Evolutionary conservation across 2,797 vertebrate genomes (phyloP).

Genomic region (Catostomus latipinnis): DNA sequence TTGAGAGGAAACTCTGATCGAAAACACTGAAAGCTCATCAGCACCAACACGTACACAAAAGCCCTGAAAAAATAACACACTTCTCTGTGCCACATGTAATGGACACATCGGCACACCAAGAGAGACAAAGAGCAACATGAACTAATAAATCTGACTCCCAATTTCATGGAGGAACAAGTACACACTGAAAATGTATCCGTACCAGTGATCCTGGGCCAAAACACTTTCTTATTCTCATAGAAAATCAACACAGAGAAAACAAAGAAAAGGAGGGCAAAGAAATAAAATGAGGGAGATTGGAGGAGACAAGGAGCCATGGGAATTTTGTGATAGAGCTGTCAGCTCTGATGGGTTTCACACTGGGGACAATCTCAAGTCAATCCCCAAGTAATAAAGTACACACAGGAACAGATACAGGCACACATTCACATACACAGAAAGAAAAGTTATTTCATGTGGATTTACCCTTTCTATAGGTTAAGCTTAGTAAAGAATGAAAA

Average conservation of each 20-base stretch:
- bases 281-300: constrained; percentile 39
- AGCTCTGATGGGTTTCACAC: constrained; percentile 71
- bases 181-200: constrained; percentile 44
- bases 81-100: constrained; percentile 11
- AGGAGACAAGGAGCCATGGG: constrained; percentile 62
- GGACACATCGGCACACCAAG: constrained; percentile 7
- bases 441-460: constrained; percentile 8
- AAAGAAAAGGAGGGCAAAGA: constrained; percentile 22
- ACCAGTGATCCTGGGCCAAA: constrained; percentile 23
- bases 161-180: constrained; percentile 46
- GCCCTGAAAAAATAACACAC: background rate
- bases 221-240: constrained; percentile 46
- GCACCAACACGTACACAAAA: background rate
- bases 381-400: constrained; percentile 42
- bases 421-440: background rate
- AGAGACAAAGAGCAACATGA: constrained; percentile 40
- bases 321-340: constrained; percentile 77
- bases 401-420: constrained; percentile 5
- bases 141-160: constrained; percentile 48
- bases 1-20: constrained; percentile 34
- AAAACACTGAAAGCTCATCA: constrained; percentile 40
- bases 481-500: background rate
- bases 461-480: constrained; percentile 7
- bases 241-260: constrained; percentile 35
- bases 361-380: constrained; percentile 65